Evolutionary conservation across 2,797 vertebrate species (phyloP), one percentile per base, ranked within the genome.

Genomic region (Eurystomus glaucurus): DNA sequence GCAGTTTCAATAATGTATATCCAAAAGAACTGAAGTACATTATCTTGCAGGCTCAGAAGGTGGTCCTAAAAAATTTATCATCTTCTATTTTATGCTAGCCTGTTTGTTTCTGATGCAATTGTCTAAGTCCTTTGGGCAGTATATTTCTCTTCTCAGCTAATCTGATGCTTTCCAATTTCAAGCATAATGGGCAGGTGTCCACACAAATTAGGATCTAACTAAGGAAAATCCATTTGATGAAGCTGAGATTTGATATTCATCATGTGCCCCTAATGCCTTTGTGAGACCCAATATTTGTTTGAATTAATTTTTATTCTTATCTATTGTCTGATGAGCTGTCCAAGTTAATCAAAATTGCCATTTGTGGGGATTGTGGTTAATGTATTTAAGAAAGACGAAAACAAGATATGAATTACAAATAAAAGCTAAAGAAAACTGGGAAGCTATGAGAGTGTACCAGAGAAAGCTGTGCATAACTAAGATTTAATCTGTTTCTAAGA

Each of bases 21-120:
- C 85, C 84, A 57, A 82, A 96, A 78, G 96, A 98, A 97, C 88
- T 81, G 61, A 61, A 86, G 51, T 94, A 50, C 69, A 26, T 98
- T 97, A 97, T 92, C 97, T 97, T 95, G 85, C 86, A 94, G 94
- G 54, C 97, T 96, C 95, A 69, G 82, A 94, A 91, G 97, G 96
- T 96, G 96, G 95, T 96, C 96, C 96, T 98, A 84, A 98, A 98
- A 98, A 97, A 98, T 98, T 97, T 94, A 96, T 98, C 45, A 41
- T 69, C 94, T 96, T 97, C 95, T 97, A 35, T 97, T 98, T 98
- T 97, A 29, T 77, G 70, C 60, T 71, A 31, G 72, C 31, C 84
- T 97, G 92, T 92, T 96, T 97, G 92, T 95, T 97, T 88, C n/a
- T 87, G 97, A 93, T 78, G 96, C 96, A 82, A 84, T 95, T 98